Evolutionary conservation across 2,113 vertebrate species (phyloP).

Genomic region (Astur gentilis): DNA sequence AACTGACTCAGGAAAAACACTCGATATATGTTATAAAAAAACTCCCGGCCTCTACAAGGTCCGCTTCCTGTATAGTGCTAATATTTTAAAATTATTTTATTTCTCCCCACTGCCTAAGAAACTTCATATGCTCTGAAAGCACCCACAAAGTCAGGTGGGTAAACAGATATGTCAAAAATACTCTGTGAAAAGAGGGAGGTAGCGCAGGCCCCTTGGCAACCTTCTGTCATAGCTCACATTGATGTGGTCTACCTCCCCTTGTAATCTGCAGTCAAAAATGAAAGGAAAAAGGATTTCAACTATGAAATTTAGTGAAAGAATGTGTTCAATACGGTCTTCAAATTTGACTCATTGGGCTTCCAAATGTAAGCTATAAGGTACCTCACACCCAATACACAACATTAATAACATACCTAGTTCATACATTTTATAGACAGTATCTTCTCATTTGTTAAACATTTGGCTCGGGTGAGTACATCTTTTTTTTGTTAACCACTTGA

Average conservation of each 20-base stretch:
- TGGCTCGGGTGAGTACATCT: slow-evolving; percentile 34
- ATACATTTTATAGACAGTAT: slow-evolving; percentile 22
- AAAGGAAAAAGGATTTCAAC: background rate
- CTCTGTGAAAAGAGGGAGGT: slow-evolving; percentile 38
- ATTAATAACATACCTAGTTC: slow-evolving; percentile 38
- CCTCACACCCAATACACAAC: slow-evolving; percentile 32
- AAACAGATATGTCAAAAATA: slow-evolving; percentile 38
- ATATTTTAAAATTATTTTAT: slow-evolving; percentile 2
- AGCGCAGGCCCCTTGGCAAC: slow-evolving; percentile 29
- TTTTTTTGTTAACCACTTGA: slow-evolving; percentile 16
- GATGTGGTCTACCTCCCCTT: background rate
- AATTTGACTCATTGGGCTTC: background rate
- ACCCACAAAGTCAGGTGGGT: slow-evolving; percentile 7
- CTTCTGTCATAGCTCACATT: background rate
- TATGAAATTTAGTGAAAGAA: background rate
- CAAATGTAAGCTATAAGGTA: slow-evolving; percentile 28
- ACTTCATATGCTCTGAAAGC: slow-evolving; percentile 40
- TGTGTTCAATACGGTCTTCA: background rate
- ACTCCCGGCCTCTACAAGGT: background rate
- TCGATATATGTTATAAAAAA: background rate
- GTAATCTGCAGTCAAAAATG: background rate
- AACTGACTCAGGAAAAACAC: background rate
- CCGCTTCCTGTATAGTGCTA: background rate
- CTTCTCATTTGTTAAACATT: slow-evolving; percentile 43
- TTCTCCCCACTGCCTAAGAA: slow-evolving; percentile 48